A percentile compares a stretch with the other conserved stretches of the same genome.
Evolutionary conservation across 2,888 invertebrate species (phyloP).

Genomic region (Chrysolina americana): DNA sequence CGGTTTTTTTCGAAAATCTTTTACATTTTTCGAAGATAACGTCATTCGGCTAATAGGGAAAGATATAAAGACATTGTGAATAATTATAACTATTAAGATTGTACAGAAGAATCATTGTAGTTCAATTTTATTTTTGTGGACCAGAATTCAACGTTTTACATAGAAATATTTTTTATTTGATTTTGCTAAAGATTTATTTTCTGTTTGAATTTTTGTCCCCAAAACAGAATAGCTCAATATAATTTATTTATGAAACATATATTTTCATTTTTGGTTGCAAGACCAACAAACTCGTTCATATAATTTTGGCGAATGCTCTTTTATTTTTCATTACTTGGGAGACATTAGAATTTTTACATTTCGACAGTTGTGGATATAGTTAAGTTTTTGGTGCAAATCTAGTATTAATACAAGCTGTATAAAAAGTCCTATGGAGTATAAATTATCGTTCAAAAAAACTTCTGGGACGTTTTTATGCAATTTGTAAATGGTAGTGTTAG

Average conservation of each 20-base stretch:
- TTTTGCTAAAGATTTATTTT: conserved; percentile 50
- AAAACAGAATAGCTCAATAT: conserved; percentile 55
- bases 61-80: conserved; percentile 61
- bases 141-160: conserved; percentile 47
- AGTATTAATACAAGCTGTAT: conserved; percentile 46
- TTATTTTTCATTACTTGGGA: conserved; percentile 32
- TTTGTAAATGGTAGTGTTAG: conserved; percentile 44
- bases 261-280: conserved; percentile 45
- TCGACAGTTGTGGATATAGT: conserved; percentile 26
- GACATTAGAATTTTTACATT: conserved; percentile 42
- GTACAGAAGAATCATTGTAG: conserved; percentile 57
- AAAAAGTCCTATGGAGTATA: conserved; percentile 31
- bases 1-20: conserved; percentile 33
- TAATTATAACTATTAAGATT: conserved; percentile 56
- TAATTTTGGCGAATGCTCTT: conserved; percentile 33
- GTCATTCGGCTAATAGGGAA: conserved; percentile 50
- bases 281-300: conserved; percentile 33
- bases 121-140: conserved; percentile 54
- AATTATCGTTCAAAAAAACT: conserved; percentile 3
- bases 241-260: conserved; percentile 50
- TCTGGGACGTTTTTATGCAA: conserved; percentile 4
- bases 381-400: conserved; percentile 59
- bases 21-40: conserved; percentile 28
- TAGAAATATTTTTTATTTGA: conserved; percentile 45
- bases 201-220: conserved; percentile 53